phyloP scores from a whole-genome alignment of 2,797 vertebrate species.

The Echiichthys vipera region DNA sequence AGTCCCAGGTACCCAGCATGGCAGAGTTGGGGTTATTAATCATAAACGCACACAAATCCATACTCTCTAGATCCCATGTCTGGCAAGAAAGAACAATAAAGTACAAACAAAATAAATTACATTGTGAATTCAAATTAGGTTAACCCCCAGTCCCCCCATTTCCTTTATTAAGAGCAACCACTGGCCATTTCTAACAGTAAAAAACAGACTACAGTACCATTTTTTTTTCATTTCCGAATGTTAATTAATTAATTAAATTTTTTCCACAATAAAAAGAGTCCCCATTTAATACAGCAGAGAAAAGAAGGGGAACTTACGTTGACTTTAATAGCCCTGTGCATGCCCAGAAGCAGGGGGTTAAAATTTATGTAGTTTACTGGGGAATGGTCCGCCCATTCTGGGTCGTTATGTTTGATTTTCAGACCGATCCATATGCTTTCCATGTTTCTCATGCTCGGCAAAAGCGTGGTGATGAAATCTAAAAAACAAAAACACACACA shows the following conservation, averaged over 20 bases:
- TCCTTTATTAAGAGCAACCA: background rate
- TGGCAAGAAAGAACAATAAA: slow-evolving; percentile 57
- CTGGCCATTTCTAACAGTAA: background rate
- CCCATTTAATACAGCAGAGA: background rate
- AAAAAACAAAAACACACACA: slow-evolving; percentile 33
- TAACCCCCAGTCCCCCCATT: background rate
- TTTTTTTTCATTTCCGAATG: background rate
- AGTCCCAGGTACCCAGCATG: slow-evolving; percentile 94
- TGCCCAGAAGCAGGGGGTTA: slow-evolving; percentile 89
- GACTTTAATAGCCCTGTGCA: slow-evolving; percentile 79
- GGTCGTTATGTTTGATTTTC: slow-evolving; percentile 72
- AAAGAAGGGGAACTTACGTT: slow-evolving; percentile 81
- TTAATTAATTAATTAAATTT: too few relatives aligned
- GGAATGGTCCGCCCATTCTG: slow-evolving; percentile 87
- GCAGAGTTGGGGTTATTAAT: slow-evolving; percentile 87
- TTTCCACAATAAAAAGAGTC: too few relatives aligned
- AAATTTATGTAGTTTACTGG: slow-evolving; percentile 88
- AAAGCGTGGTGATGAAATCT: slow-evolving; percentile 93
- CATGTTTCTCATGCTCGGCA: slow-evolving; percentile 74
- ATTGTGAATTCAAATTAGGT: background rate
- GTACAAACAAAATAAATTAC: background rate
- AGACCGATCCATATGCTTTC: slow-evolving; percentile 92
- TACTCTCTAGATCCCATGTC: slow-evolving; percentile 81
- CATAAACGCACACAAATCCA: slow-evolving; percentile 88
- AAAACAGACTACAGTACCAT: background rate